Base-by-base conservation (phyloP, 1,140 invertebrate species). In the Piezodorus guildinii region DNA sequence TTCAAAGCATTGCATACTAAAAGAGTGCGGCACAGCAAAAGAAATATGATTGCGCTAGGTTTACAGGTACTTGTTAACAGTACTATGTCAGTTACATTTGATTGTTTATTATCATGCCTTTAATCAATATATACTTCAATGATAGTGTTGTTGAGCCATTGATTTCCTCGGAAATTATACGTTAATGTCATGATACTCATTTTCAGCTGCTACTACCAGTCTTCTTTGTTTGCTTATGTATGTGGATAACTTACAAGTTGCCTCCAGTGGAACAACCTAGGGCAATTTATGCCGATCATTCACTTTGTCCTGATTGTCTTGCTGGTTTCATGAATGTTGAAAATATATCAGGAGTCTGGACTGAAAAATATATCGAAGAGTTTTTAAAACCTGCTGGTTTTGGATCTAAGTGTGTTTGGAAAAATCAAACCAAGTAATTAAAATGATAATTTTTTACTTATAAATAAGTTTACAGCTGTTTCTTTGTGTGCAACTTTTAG, bases 201-300 rank as follows among this genome's bases (percentile, higher is more conserved):
- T 61, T 52, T 15, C 44, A 66, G 65, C 45, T 61, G 5, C 19
- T 66, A 25, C 43, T 66, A 16, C 65, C 65, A 19, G 60, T 59
- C 10, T 14, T 58, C 12, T 62, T 66, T 34, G 39, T 62, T 23
- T 49, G 17, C 23, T 45, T 66, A 45, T 62, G 44, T n/a, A 43
- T 66, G 52, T 27, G 60, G 10, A 51, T 66, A 19, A 66, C 65
- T 14, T 52, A 46, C 19, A 39, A 49, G 17, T 19, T 62, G 21
- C 45, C 46, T 2, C 21, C 44, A 5, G 9, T 66, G 14, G 45
- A 43, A 21, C 60, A 66, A 39, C 65, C 65, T 1, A 21, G 16
- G 15, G 49, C 60, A 17, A 34, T 56, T 19, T 16, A 27, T 15
- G 15, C 62, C 2, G 65, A 66, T 59, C 39, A 62, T 15, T 54